phyloP scores from a whole-genome alignment of 2,113 vertebrate species.

The Cricetomys ansorgei region DNA sequence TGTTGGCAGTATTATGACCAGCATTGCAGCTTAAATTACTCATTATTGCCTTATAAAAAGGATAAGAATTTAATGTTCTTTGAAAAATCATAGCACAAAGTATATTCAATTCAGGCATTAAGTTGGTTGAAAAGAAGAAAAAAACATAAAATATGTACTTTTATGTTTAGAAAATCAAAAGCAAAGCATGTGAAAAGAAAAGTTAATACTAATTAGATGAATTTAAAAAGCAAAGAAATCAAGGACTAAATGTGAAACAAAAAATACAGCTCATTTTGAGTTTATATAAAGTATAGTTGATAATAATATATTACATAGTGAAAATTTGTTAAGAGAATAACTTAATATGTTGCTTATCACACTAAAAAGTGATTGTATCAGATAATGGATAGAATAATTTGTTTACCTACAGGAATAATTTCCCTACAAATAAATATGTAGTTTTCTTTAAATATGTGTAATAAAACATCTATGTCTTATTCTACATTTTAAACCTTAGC shows the following conservation, averaged over 20 bases:
- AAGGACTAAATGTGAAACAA: background rate
- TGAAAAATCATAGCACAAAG: conserved; percentile 1
- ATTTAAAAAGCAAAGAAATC: conserved; percentile 17
- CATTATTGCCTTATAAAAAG: conserved; percentile 18
- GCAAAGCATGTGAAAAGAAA: conserved; percentile 3
- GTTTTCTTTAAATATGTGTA: background rate
- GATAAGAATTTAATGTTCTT: conserved; percentile 11
- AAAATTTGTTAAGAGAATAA: background rate
- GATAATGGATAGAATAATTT: background rate
- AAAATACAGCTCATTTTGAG: background rate
- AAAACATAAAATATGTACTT: background rate
- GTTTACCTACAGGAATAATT: background rate
- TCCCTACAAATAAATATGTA: background rate
- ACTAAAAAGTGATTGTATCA: background rate
- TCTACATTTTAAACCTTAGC: background rate
- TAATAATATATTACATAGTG: background rate
- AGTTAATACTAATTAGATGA: background rate
- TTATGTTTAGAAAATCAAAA: background rate
- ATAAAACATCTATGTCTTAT: background rate
- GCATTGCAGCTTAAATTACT: conserved; percentile 25
- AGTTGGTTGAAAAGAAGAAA: background rate
- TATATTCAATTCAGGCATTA: background rate
- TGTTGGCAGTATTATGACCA: background rate
- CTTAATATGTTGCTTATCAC: background rate
- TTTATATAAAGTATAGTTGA: background rate